Percentiles rank a stretch among this genome's conserved stretches.
Conservation (phyloP, 2,888 invertebrate genomes). For the Odontothrips loti region DNA sequence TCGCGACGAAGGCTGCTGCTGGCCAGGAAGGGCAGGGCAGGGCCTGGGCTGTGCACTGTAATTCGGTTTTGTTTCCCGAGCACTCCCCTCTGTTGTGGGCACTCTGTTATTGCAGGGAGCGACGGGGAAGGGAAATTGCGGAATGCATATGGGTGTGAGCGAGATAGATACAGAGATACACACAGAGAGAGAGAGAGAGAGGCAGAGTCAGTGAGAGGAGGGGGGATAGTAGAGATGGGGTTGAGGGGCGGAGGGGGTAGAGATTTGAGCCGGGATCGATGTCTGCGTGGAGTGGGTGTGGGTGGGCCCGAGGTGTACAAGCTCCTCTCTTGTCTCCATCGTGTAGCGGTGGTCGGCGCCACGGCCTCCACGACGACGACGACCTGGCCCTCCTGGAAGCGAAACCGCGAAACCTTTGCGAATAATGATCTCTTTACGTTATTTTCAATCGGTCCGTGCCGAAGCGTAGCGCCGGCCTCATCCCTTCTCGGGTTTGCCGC, state of each 20-base stretch:
- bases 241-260: background rate
- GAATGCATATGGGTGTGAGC: no score
- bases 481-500: no score
- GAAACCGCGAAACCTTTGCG: no score
- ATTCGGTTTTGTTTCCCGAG: no score
- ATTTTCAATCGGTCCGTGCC: background rate
- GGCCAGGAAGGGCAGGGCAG: no score
- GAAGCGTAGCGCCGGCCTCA: background rate
- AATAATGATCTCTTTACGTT: slow-evolving; percentile 14
- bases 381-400: background rate
- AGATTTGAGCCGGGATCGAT: slow-evolving; percentile 27
- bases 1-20: no score
- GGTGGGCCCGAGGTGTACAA: slow-evolving; percentile 30
- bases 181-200: background rate
- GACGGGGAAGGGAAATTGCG: no score
- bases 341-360: slow-evolving; percentile 32
- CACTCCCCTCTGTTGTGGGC: no score
- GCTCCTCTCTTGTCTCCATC: slow-evolving; percentile 27
- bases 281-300: slow-evolving; percentile 43
- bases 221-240: background rate
- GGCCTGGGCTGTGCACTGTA: no score
- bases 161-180: background rate
- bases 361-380: background rate
- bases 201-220: background rate
- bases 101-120: no score